Evolutionary conservation across 2,888 invertebrate genomes (phyloP), one percentile per base, ranked within the genome.

Genomic region (Harpagoxenus sublaevis): DNA sequence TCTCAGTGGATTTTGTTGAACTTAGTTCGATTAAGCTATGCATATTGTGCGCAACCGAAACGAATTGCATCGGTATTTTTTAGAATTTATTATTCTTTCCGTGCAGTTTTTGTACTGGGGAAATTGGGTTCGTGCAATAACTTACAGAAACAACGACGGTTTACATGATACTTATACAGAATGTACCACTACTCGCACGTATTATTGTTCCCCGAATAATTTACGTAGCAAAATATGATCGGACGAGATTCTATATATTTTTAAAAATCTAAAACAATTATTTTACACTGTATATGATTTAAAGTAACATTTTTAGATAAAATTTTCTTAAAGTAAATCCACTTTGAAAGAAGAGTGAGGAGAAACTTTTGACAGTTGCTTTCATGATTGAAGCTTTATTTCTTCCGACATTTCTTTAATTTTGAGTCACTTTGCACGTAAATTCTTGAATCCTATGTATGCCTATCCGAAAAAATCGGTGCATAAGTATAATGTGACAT

Each of bases 401-500:
- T 39, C 2, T 1, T 18, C 39, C 15, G 53, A 15, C 1, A 15
- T 23, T 63, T 35, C 2, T 35, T 63, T 10, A n/a, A 55, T 70
- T 70, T 31, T 57, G 1, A 53, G 5, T 23, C 15, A 9, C 10
- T 39, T 79, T 18, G 15, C 8, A 3, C 15, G 12, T 15, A 70
- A 77, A 31, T 53, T 53, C 18, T 66, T 10, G 6, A 9, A 15
- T 23, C 23, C 5, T 23, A 9, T 28, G 28, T 18, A 5, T 12
- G 45, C 9, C 28, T 15, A 53, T 10, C 78, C 28, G 48, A 82
- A 60, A 78, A 63, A 73, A 82, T 81, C 75, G 57, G 62, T 84
- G 88, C 86, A 74, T 77, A 75, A 79, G 83, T 85, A 84, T 84
- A 88, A 86, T 42, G 84, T 73, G 87, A 88, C 90, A 90, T 89